Evolutionary conservation across 2,113 vertebrate genomes (phyloP), one percentile per base, ranked within the genome.

Genomic region (Menura novaehollandiae): DNA sequence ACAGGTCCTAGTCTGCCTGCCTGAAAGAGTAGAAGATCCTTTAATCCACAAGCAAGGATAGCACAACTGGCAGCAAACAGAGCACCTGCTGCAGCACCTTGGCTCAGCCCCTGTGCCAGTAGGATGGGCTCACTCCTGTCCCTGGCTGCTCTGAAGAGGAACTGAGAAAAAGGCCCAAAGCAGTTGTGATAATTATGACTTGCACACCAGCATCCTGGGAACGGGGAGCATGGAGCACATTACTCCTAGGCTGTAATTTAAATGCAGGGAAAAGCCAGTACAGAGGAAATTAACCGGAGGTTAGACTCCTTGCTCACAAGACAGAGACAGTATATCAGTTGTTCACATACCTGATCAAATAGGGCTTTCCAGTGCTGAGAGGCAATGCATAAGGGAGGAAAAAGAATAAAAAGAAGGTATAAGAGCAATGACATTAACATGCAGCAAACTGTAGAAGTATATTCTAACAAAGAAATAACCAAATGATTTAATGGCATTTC

Each of bases 301-400:
- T 91, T 78, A 94, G 53, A 73, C 49, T 71, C 83, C 84, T 89
- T 33, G 86, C 88, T 93, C 76, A 89, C 84, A 33, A 93, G 72
- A 95, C 93, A 95, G 52, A 95, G 67, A 94, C 69, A 96, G 92
- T 73, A 56, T 8, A 93, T 82, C 82, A 73, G 82, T 72, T 89
- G 75, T 93, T 95, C 96, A 97, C 97, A 94, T 98, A 99, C 99
- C 98, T 99, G 98, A 97, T 99, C 98, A 97, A 99, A 99, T 20
- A 99, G 97, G 95, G 97, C 97, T 98, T 99, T 99, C 99, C 99
- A 99, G 97, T 98, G 98, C 99, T 99, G 98, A 96, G 79, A 96
- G 93, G 97, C 85, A 96, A 96, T 16, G 97, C 96, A 78, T 94
- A 92, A 94, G 72, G 89, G 76, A 95, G 41, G 93, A 95, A 93